These are phyloP conservation scores for Drosophila mettleri DNA, from an alignment of 2,888 invertebrate species.

Conservation along the genomic window DNA sequence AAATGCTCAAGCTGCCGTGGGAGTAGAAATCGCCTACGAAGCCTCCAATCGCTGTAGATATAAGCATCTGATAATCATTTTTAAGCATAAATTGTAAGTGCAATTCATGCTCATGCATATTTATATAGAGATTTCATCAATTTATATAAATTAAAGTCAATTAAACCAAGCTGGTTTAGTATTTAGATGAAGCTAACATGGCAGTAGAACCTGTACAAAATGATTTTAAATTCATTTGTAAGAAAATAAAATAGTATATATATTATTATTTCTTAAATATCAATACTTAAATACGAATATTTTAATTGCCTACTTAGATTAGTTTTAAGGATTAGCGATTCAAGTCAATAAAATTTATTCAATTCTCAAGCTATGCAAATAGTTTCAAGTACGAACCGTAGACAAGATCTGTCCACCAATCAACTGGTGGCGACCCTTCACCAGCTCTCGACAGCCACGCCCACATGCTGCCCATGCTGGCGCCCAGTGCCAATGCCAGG, in stretches of 20 bases:
- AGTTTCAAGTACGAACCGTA: slow-evolving; percentile 10
- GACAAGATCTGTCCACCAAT: slow-evolving; percentile 54
- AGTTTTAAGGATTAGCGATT: not conserved
- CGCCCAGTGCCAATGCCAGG: slow-evolving; percentile 33
- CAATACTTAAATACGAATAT: not conserved
- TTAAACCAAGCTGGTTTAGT: not conserved
- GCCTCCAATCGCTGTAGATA: slow-evolving; percentile 20
- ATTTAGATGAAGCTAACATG: not conserved
- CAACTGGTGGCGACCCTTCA: slow-evolving; percentile 48
- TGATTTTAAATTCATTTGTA: not conserved
- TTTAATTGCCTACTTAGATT: not conserved
- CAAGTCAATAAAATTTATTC: not conserved
- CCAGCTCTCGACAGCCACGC: slow-evolving; percentile 37
- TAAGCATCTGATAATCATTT: slow-evolving; percentile 27
- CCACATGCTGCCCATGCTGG: slow-evolving; percentile 25
- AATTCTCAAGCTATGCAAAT: slow-evolving; percentile 11
- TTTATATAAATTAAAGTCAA: slow-evolving; percentile 1
- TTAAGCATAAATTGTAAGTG: slow-evolving; percentile 15
- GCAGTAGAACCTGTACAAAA: not conserved
- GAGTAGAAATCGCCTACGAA: slow-evolving; percentile 36
- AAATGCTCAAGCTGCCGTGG: slow-evolving; percentile 43
- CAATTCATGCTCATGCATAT: slow-evolving; percentile 47
- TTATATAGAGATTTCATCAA: slow-evolving; percentile 18
- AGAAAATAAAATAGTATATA: not conserved
- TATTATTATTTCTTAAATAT: not conserved